Evolutionary conservation across 2,113 vertebrate species (phyloP).

Genomic region (Lepisosteus osseus): DNA sequence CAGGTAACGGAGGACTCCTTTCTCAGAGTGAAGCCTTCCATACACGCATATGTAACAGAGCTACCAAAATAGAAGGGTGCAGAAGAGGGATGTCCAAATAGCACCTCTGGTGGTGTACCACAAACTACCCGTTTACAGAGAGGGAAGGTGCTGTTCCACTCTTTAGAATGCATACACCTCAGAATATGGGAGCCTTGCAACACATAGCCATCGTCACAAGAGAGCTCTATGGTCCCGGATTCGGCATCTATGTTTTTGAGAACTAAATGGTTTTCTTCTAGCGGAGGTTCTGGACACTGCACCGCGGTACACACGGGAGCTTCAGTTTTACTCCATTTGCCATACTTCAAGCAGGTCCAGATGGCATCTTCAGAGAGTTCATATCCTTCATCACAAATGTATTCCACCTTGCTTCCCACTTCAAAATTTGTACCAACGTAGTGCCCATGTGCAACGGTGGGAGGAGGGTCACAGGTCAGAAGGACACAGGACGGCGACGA

Average conservation of each 20-base stretch:
- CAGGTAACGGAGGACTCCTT: constrained; percentile 69
- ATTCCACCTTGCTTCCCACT: constrained; percentile 82
- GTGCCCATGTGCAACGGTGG: constrained; percentile 72
- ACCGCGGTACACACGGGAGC: constrained; percentile 78
- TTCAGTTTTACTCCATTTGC: constrained; percentile 79
- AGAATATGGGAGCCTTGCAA: constrained; percentile 78
- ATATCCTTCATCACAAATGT: constrained; percentile 88
- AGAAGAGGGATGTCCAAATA: constrained; percentile 73
- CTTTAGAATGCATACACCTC: constrained; percentile 78
- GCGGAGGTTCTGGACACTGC: constrained; percentile 84
- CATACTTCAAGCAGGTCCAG: constrained; percentile 89
- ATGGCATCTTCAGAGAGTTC: constrained; percentile 77
- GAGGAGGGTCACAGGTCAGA: constrained; percentile 83
- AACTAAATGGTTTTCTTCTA: constrained; percentile 85
- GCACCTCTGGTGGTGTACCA: constrained; percentile 74
- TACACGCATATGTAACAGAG: constrained; percentile 77
- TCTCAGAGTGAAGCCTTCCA: constrained; percentile 83
- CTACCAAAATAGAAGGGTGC: constrained; percentile 71
- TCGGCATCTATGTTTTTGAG: constrained; percentile 73
- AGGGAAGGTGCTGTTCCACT: constrained; percentile 93
- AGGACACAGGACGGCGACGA: constrained; percentile 75
- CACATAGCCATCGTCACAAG: constrained; percentile 83
- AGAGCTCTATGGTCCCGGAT: constrained; percentile 76
- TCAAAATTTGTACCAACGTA: constrained; percentile 76
- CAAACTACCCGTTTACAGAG: constrained; percentile 83